Base-by-base conservation (phyloP, 2,797 vertebrate species). In the Parambassis ranga region DNA sequence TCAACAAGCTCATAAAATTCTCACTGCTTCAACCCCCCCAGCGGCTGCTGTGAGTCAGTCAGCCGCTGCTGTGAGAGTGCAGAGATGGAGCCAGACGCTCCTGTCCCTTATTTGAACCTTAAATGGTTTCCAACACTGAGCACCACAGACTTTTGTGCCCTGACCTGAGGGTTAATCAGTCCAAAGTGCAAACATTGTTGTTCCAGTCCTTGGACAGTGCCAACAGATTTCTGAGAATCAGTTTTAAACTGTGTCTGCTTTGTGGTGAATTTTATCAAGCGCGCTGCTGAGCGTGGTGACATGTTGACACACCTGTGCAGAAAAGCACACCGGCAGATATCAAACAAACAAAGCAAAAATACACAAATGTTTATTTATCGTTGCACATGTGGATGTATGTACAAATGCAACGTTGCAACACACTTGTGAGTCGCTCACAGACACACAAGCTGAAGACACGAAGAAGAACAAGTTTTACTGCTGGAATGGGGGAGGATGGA, bases 381-480 rank as follows among this genome's bases (percentile, higher is more conserved):
- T 10, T 84, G 56, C 58, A 70, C 61, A 71, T 64, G 77, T 70
- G 52, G 58, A 77, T 69, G 32, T 74, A 77, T 69, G 65, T 43
- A 60, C 50, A 60, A 55, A 41, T 43, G 62, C 30, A 67, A 41
- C n/a, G 71, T 88, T 89, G 77, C 87, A 83, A 90, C 74, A 85
- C 79, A 79, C 61, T 71, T 66, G 42, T 56, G 32, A 65, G 67
- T n/a, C 48, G 24, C 70, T 65, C 66, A 70, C 71, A 82, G 65
- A 71, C 63, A 76, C 65, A 79, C 36, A 70, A 43, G 24, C 48
- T 58, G 15, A 81, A 82, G 82, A 85, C 74, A 87, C 72, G 66
- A 92, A 85, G 91, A 85, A 90, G 85, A 94, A 92, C 93, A 67
- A 91, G 93, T 94, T 89, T 83, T 91, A 85, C 92, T 77, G 87